Evolutionary conservation across 2,888 invertebrate genomes (phyloP).

Genomic region (Euclidia mi): DNA sequence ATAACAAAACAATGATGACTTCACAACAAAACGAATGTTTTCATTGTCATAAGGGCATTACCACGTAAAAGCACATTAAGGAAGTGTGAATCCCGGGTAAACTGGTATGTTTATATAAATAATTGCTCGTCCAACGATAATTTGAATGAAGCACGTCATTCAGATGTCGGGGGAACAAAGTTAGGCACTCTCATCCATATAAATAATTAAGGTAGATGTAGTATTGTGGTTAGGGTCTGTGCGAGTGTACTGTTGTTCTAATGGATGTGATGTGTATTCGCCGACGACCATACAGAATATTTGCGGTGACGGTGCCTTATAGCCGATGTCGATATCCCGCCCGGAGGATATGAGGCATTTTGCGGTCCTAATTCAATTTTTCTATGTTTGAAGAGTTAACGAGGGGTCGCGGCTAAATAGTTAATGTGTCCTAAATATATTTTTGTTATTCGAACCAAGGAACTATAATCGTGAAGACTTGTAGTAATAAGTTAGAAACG

Average conservation of each 20-base stretch:
- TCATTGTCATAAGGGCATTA: too few species aligned
- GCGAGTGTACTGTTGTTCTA: constrained; percentile 34
- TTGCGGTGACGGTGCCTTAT: constrained; percentile 25
- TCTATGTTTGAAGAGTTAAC: constrained; percentile 12
- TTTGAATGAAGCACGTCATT: constrained; percentile 62
- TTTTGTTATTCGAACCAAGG: not conserved
- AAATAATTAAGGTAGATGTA: constrained; percentile 59
- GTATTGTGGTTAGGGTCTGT: constrained; percentile 18
- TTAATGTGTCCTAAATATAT: not conserved
- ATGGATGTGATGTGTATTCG: constrained; percentile 46
- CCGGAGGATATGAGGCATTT: constrained; percentile 21
- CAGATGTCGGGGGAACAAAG: constrained; percentile 63
- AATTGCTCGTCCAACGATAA: constrained; percentile 33
- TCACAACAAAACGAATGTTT: too few species aligned
- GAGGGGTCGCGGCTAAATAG: too few species aligned
- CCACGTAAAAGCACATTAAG: constrained; percentile 13
- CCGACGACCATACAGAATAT: constrained; percentile 27
- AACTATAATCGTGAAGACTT: too few species aligned
- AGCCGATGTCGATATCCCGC: constrained; percentile 10
- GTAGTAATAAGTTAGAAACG: too few species aligned
- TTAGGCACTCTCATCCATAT: constrained; percentile 62
- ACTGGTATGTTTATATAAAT: constrained; percentile 24
- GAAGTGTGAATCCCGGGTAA: constrained; percentile 13
- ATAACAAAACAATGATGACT: too few species aligned
- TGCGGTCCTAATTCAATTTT: constrained; percentile 34